These are phyloP conservation scores for Trichacis sp. DNA, from an alignment of 2,888 invertebrate species.

Conservation along the genomic window DNA sequence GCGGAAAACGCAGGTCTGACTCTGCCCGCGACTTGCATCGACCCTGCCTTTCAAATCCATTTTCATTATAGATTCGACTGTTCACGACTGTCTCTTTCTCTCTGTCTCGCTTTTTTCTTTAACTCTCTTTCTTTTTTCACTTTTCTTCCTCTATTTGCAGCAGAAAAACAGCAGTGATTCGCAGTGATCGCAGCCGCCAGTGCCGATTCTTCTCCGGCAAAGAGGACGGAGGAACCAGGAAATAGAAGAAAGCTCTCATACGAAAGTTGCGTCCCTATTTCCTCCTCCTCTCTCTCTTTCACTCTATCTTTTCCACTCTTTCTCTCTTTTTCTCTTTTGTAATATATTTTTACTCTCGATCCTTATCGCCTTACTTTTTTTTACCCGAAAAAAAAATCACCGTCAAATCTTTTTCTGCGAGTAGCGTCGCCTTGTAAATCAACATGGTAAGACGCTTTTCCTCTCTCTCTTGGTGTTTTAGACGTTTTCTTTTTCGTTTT, in stretches of 20 bases:
- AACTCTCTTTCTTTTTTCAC: not conserved
- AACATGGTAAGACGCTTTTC: conserved; percentile 10
- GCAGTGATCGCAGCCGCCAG: conserved; percentile 1
- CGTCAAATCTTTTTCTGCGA: conserved; percentile 12
- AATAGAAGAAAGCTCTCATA: conserved; percentile 19
- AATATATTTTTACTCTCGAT: conserved; percentile 1
- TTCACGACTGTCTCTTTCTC: not conserved
- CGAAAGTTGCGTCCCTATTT: conserved; percentile 31
- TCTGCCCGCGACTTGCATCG: too few relatives aligned
- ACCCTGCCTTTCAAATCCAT: too few relatives aligned
- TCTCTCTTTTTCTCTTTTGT: conserved; percentile 8
- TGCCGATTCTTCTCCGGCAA: not conserved
- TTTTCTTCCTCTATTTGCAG: not conserved
- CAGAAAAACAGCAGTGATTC: not conserved
- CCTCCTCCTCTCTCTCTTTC: conserved; percentile 16
- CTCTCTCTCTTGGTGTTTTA: not conserved
- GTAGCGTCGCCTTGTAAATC: conserved; percentile 7
- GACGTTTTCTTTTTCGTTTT: not conserved
- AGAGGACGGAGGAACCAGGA: not conserved
- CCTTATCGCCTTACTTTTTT: conserved; percentile 2
- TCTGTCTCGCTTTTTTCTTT: not conserved
- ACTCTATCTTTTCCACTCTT: conserved; percentile 29
- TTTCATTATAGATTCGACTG: too few relatives aligned
- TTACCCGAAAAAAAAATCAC: too few relatives aligned
- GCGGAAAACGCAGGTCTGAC: too few relatives aligned